Evolutionary conservation across 2,113 vertebrate genomes (phyloP), one percentile per base, ranked within the genome.

Genomic region (Psephotus haematonotus): DNA sequence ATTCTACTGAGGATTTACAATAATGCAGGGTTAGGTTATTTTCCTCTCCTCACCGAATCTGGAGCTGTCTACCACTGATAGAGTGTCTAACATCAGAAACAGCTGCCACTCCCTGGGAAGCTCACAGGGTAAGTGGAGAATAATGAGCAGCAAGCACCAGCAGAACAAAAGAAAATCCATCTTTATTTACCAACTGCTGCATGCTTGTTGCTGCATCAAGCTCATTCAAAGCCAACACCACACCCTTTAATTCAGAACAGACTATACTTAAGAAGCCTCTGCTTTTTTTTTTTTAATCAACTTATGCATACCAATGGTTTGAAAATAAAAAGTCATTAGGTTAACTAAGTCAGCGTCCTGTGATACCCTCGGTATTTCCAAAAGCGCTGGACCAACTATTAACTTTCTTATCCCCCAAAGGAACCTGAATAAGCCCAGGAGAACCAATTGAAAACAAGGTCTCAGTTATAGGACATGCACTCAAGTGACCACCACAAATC

Each of bases 1-100:
- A 97, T 91, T 95, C 96, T 97, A 89, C 77, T 41, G 94, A 97
- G 97, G 92, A 95, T 92, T 95, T 63, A 94, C 74, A 97, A 97
- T 93, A 97, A 81, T 85, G 94, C 88, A 49, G 72, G 93, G 91
- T 86, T 95, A 88, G 86, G 83, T 93, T 95, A 90, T 89, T 84
- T 74, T 88, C 90, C 95, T 93, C 97, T 97, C 95, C 96, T 97
- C 97, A 95, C 95, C 75, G 86, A 97, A 97, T 98, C 94, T 97
- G 98, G 98, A 98, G 98, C 99, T 99, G 99, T 99, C 99, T 98
- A 98, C 97, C 97, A 97, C 99, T 99, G 99, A 99, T 99, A 98
- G 98, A 99, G 99, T 98, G 98, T 98, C 98, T 98, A 98, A 98
- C 98, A 98, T 98, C 98, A 98, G 92, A 98, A 98, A 99, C 99